A percentile compares a stretch with the other conserved stretches of the same genome.
Conservation (phyloP, 2,113 vertebrate species). For the Protobothrops mucrosquamatus region DNA sequence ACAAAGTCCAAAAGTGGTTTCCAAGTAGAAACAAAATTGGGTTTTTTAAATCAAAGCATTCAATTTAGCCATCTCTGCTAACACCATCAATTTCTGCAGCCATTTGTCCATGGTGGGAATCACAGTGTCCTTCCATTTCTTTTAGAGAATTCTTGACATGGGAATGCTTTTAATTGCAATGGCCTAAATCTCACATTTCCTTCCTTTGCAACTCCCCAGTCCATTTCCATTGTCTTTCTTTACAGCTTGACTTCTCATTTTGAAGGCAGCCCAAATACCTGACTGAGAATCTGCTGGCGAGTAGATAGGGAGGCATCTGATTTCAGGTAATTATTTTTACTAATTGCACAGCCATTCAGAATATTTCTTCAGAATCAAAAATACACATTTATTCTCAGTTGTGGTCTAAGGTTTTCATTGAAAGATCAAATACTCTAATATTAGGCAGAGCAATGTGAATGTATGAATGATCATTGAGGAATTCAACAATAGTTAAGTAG, state of each 20-base stretch:
- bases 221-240: not conserved
- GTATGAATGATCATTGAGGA: not conserved
- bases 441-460: not conserved
- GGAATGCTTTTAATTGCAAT: slow-evolving; percentile 2
- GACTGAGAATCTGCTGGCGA: not conserved
- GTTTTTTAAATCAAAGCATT: not conserved
- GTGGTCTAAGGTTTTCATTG: not conserved
- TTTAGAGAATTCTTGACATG: not conserved
- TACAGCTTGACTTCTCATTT: not conserved
- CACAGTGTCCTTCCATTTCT: not conserved
- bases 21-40: not conserved
- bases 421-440: not conserved
- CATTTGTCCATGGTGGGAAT: not conserved
- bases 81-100: not conserved
- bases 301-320: not conserved
- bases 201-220: not conserved
- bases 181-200: slow-evolving; percentile 1
- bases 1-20: not conserved
- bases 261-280: not conserved
- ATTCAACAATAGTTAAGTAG: not conserved
- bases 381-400: not conserved
- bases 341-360: not conserved
- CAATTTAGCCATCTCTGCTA: not conserved
- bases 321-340: not conserved
- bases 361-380: not conserved